Percentiles rank a stretch among this genome's conserved stretches.
phyloP scores from a whole-genome alignment of 2,888 invertebrate species.

The Sipha maydis region DNA sequence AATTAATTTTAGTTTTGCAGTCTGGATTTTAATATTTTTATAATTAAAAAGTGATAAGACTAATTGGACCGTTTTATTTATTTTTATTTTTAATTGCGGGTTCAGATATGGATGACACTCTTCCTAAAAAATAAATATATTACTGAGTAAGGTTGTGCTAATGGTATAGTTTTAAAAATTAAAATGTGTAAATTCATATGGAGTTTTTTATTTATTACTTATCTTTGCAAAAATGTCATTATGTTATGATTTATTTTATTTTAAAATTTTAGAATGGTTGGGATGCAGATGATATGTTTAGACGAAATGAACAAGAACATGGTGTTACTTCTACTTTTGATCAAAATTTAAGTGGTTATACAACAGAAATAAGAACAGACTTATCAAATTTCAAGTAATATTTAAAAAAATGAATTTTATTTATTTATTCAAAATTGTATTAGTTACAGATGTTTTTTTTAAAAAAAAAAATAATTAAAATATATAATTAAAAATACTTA shows the following conservation, averaged over 20 bases:
- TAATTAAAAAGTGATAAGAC: too few relatives aligned
- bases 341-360: constrained; percentile 90
- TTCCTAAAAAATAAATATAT: too few relatives aligned
- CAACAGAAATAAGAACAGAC: constrained; percentile 85
- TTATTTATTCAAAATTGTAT: not conserved
- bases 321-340: constrained; percentile 94
- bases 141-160: not conserved
- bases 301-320: constrained; percentile 89
- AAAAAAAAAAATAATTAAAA: not conserved
- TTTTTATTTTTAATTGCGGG: too few relatives aligned
- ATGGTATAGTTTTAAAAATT: not conserved
- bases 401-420: not conserved
- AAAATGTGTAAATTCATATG: not conserved
- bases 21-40: too few relatives aligned
- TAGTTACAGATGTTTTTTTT: not conserved
- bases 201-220: not conserved
- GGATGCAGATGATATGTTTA: constrained; percentile 97
- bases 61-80: too few relatives aligned
- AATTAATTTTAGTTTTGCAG: too few relatives aligned
- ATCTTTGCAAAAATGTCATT: not conserved
- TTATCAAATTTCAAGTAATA: constrained; percentile 82
- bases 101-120: too few relatives aligned
- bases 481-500: not conserved
- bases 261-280: constrained; percentile 79
- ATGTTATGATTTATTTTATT: constrained; percentile 7